Conservation (phyloP, 2,113 vertebrate genomes). For the Datnioides undecimradiatus region DNA sequence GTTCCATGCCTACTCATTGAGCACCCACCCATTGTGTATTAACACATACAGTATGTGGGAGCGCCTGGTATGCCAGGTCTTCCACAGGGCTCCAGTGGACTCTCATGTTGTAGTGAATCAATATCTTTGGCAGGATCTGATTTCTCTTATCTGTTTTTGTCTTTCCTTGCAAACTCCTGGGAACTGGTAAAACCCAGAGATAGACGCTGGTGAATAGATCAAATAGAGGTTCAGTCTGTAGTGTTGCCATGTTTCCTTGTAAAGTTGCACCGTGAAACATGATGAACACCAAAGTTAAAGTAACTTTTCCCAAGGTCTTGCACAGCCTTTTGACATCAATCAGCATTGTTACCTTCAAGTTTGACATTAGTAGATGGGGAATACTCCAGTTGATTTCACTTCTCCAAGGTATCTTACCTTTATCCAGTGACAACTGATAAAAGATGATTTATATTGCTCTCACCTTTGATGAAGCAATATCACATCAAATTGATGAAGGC, state of each 20-base stretch:
- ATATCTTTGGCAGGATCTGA: conserved; percentile 43
- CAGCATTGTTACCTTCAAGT: conserved; percentile 49
- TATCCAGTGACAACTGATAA: conserved; percentile 64
- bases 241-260: conserved; percentile 29
- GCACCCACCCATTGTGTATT: not conserved
- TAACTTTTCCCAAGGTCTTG: conserved; percentile 63
- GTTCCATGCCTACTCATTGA: conserved; percentile 3
- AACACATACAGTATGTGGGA: not conserved
- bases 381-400: conserved; percentile 51
- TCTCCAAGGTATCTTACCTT: conserved; percentile 41
- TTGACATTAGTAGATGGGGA: conserved; percentile 44
- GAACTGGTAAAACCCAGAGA: conserved; percentile 30
- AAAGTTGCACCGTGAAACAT: conserved; percentile 45
- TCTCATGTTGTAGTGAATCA: conserved; percentile 40
- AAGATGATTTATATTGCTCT: conserved; percentile 49
- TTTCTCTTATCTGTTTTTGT: conserved; percentile 50
- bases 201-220: conserved; percentile 20
- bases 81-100: conserved; percentile 10
- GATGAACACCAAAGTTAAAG: conserved; percentile 51
- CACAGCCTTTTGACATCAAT: conserved; percentile 53
- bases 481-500: conserved; percentile 14
- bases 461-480: conserved; percentile 57
- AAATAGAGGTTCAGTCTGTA: conserved; percentile 13
- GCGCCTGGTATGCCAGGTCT: not conserved
- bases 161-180: conserved; percentile 42